Base-by-base conservation (phyloP, 2,797 vertebrate genomes). In the Sternotherus odoratus region DNA sequence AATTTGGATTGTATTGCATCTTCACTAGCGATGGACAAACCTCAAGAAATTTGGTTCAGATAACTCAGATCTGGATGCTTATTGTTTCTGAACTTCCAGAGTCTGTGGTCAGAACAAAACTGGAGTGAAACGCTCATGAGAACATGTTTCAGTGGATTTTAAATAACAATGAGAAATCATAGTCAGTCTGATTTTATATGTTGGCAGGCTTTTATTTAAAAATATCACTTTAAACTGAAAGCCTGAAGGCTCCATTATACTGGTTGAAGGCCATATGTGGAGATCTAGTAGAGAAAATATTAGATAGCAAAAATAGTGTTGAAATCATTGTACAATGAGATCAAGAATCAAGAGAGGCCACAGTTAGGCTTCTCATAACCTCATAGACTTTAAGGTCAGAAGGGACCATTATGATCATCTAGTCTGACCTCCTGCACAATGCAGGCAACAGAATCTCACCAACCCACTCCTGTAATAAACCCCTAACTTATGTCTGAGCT, bases 141-240 rank as follows among this genome's bases (percentile, higher is more conserved):
- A 91, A 53, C 5, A 1, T 2, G 1, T 91, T 94, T 90, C 93
- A 86, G 88, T 79, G 46, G 36, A n/a, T 85, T 95, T 96, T 95
- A 53, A 46, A 92, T 90, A 94, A 86, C 93, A 96, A 95, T 69
- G 82, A 93, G 89, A 90, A 95, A 92, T 86, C 95, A 94, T 84
- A 79, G 94, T 69, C 88, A 95, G 91, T 63, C 85, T 11, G 1
- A 39, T 77, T 94, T 94, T 96, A 88, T 90, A 88, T 46, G 90
- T 86, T 88, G 96, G 88, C 83, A 97, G 95, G 86, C 82, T 96
- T 87, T 77, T 85, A 78, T 92, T 90, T 50, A 87, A 91, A 95
- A 96, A 86, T 88, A 82, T 39, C 88, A 95, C 91, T 92, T 94
- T 88, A 94, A 96, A 94, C 6, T 80, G 89, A 96, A 96, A 97